Evolutionary conservation across 2,888 invertebrate genomes (phyloP).

Genomic region (Zootermopsis nevadensis): DNA sequence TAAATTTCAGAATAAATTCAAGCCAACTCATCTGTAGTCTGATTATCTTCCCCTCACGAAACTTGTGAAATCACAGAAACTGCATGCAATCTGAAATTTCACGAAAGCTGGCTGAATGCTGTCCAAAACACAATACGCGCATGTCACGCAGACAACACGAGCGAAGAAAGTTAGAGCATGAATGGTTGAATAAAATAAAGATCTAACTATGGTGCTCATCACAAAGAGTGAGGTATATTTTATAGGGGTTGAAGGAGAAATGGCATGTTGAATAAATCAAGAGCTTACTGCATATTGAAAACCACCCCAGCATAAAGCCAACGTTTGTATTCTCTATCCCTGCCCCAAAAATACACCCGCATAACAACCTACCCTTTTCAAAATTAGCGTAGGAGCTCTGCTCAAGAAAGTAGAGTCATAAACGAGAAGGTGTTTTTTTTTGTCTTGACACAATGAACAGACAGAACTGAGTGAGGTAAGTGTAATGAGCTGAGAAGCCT

Average conservation of each 20-base stretch:
- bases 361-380: neutral
- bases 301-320: constrained; percentile 4
- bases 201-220: neutral
- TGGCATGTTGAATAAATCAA: constrained; percentile 38
- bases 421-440: constrained; percentile 14
- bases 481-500: constrained; percentile 12
- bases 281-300: constrained; percentile 31
- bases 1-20: neutral
- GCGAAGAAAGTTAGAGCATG: neutral
- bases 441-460: constrained; percentile 13
- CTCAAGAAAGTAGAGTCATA: constrained; percentile 9
- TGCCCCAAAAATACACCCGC: neutral
- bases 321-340: constrained; percentile 8
- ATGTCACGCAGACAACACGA: neutral
- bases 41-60: neutral
- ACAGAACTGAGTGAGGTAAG: constrained; percentile 3
- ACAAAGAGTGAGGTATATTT: neutral
- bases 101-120: neutral
- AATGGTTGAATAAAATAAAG: constrained; percentile 1
- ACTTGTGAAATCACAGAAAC: neutral
- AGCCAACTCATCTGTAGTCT: neutral
- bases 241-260: constrained; percentile 9
- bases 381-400: constrained; percentile 13
- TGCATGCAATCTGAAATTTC: neutral
- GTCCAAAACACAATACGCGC: neutral